Percentiles rank a stretch among this genome's conserved stretches.
Conservation (phyloP, 2,113 vertebrate species). For the Acrocephalus kingi region DNA sequence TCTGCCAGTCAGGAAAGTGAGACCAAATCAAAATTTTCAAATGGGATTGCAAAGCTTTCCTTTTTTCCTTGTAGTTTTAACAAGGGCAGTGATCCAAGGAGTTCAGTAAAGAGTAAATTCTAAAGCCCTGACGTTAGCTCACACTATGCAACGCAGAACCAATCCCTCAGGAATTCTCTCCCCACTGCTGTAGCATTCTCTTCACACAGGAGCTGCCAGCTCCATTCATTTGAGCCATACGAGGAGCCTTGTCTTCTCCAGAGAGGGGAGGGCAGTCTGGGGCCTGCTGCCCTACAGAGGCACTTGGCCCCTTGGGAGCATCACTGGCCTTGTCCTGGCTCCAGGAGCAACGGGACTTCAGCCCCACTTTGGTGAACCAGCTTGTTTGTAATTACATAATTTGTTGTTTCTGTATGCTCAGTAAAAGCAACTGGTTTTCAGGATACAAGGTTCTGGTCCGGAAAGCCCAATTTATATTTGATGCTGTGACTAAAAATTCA, state of each 20-base stretch:
- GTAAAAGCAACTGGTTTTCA: not conserved
- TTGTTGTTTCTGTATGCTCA: not conserved
- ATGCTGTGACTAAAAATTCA: not conserved
- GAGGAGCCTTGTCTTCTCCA: not conserved
- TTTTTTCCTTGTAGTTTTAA: constrained; percentile 35
- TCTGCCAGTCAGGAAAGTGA: constrained; percentile 73
- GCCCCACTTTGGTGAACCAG: not conserved
- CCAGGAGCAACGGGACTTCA: not conserved
- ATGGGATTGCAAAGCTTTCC: constrained; percentile 24
- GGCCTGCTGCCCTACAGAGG: not conserved
- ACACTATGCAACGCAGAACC: not conserved
- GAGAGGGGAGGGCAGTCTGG: not conserved
- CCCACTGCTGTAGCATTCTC: not conserved
- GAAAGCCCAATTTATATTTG: not conserved
- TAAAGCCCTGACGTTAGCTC: constrained; percentile 33
- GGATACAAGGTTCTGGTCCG: not conserved
- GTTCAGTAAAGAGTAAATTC: constrained; percentile 18
- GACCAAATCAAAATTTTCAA: constrained; percentile 60
- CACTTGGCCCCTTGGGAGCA: not conserved
- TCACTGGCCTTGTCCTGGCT: not conserved
- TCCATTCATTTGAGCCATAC: not conserved
- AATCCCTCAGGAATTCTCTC: constrained; percentile 17
- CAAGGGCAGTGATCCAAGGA: constrained; percentile 4
- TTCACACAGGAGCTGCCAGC: not conserved
- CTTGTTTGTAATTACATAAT: not conserved